These are phyloP conservation scores for Ditylenchus dipsaci DNA, from an alignment of 1,140 invertebrate species.

Conservation along the genomic window DNA sequence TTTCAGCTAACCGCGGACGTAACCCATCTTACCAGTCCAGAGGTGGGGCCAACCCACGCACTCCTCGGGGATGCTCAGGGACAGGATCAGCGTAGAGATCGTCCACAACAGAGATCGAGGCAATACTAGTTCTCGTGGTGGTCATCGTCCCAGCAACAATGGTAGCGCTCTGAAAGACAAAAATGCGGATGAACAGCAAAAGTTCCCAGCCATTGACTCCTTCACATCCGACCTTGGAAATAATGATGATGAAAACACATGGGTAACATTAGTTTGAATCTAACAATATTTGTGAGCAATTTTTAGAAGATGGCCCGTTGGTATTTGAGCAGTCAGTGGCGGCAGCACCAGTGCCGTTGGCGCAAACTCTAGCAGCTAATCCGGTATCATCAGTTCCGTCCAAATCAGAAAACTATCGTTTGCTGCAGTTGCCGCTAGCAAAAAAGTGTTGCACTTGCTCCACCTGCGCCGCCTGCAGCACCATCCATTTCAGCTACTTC, in stretches of 20 bases:
- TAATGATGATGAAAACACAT: conserved; percentile 3
- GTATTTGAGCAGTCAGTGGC: neutral
- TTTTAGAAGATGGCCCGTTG: conserved; percentile 11
- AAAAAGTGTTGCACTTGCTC: neutral
- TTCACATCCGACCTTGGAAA: neutral
- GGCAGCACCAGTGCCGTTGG: neutral
- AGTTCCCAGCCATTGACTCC: conserved; percentile 1
- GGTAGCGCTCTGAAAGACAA: neutral
- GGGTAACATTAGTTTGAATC: neutral
- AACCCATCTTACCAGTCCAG: neutral
- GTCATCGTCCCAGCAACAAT: neutral
- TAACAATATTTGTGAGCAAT: neutral
- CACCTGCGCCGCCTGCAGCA: neutral
- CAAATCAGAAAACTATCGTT: conserved; percentile 1
- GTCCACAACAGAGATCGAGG: neutral
- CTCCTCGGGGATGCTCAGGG: neutral
- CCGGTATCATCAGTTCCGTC: neutral
- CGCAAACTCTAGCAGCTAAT: neutral
- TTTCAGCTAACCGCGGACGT: neutral
- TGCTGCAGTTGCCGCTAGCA: conserved; percentile 7
- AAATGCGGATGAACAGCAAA: neutral
- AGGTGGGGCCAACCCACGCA: neutral
- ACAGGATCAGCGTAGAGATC: neutral
- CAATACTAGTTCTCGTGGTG: neutral
- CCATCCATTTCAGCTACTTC: neutral